Base-by-base conservation (phyloP, 2,888 invertebrate species). In the Eristalinus aeneus region DNA sequence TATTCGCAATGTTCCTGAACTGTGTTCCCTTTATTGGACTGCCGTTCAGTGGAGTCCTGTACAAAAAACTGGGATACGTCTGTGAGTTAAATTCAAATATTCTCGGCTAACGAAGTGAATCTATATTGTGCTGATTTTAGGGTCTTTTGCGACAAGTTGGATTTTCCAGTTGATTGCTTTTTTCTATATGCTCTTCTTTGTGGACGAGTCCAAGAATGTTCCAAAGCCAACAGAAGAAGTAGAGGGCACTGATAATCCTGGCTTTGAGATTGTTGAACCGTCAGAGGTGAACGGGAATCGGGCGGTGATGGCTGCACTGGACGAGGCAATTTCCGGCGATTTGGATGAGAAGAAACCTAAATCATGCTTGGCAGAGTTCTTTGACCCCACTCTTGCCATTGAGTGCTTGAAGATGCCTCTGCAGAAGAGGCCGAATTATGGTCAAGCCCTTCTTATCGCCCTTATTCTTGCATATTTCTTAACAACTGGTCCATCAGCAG, bases 1-100 rank as follows among this genome's bases (percentile, higher is more conserved):
- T 92, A 53, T 92, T 93, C 80, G 91, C 92, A 9, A 91, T 92
- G 90, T 92, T 92, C 64, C 83, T 91, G 0, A 92, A 90, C 0
- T 90, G 91, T 0, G 89, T 91, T 22, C 92, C 92, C 0, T 90
- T 92, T n/a, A 88, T 92, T 20, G 92, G 92, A 0, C 88, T 90
- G 31, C 91, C 92, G 0, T 87, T 91, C 4, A 91, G 92, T 89
- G 93, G 93, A 69, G 87, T 89, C 0, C 86, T 93, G 4, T 91
- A 90, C 36, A 89, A 89, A 6, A 87, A 89, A 4, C 80, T 93
- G 16, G 92, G 93, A 46, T 93, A 93, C 72, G 89, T 90, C 22
- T 89, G 93, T 92, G 79, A 89, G 91, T 89, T 68, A 12, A 64
- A 36, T 12, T 20, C 2, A 0, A 22, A 0, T 6, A 9, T 20